phyloP scores from a whole-genome alignment of 2,113 vertebrate genomes.

The Anarhynchus alexandrinus region DNA sequence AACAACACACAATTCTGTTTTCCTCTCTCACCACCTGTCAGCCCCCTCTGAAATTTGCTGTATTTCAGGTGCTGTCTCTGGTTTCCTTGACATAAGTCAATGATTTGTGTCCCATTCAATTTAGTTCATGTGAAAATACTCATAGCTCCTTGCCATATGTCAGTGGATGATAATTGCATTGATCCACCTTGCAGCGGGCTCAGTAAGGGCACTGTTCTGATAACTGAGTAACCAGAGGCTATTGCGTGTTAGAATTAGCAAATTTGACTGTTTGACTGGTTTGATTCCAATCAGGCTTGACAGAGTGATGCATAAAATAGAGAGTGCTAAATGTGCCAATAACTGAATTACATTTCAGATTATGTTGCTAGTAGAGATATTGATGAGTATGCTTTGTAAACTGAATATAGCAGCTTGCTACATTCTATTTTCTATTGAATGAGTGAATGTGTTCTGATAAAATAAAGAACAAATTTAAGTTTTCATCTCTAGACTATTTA shows the following conservation, averaged over 20 bases:
- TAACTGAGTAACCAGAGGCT: neutral
- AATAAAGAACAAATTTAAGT: neutral
- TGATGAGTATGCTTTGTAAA: conserved; percentile 5
- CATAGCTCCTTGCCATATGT: conserved; percentile 19
- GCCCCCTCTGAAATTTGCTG: neutral
- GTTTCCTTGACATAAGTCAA: conserved; percentile 50
- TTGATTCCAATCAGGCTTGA: conserved; percentile 48
- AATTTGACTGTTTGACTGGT: neutral
- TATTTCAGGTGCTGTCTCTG: conserved; percentile 35
- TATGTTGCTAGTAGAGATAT: conserved; percentile 11
- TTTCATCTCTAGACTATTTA: neutral
- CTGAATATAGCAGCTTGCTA: neutral
- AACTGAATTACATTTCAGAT: conserved; percentile 36
- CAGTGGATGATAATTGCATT: conserved; percentile 67
- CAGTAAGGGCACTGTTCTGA: neutral
- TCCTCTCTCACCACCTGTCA: conserved; percentile 8
- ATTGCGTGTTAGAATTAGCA: conserved; percentile 28
- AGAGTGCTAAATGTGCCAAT: conserved; percentile 41
- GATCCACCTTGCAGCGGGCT: conserved; percentile 45
- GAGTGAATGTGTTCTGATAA: neutral
- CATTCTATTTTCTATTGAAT: neutral
- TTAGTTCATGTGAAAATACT: conserved; percentile 48
- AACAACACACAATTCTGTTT: neutral
- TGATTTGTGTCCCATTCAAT: conserved; percentile 68
- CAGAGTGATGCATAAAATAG: neutral